Evolutionary conservation across 1,140 invertebrate genomes (phyloP), one percentile per base, ranked within the genome.

Genomic region (Drosophila oshimai): DNA sequence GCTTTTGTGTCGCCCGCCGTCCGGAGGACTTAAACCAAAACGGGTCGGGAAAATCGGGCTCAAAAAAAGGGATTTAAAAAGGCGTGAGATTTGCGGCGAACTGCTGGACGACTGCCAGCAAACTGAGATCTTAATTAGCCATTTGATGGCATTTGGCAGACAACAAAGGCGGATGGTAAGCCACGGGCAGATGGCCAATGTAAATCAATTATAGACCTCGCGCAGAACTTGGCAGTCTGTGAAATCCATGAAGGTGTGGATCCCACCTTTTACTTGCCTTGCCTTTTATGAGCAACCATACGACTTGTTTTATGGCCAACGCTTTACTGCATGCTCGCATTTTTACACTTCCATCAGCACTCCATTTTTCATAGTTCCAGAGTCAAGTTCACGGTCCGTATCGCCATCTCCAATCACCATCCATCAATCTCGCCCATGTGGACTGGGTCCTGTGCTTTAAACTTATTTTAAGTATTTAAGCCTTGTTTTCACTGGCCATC

Each of bases 121-220:
- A 58, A 72, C 57, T 86, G 65, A 62, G 55, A 42, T 78, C 68
- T 86, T 86, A 86, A 84, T 84, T 84, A 86, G 57, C 55, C 53
- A 47, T 84, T 84, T 86, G 62, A 80, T 86, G 71, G 55, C 47
- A 65, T 33, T 65, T 31, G 49, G 53, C 80, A 86, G 80, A 84
- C 79, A 79, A 84, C 80, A 84, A 84, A 62, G 65, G 50, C 60
- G 31, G 12, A 39, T 53, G 65, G 80, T 84, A 80, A 86, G 79
- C 33, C 29, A 31, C 24, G 9, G 6, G 42, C 46, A 72, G 62
- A 72, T 73, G 68, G 46, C 55, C 41, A 15, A 54, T 64, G 47
- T 64, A 73, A 73, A 64, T 73, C 69, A 73, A 73, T 73, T 73
- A 73, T 41, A 62, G 37, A 62, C 45, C 46, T 49, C 46, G 17